Evolutionary conservation across 2,888 invertebrate species (phyloP), one percentile per base, ranked within the genome.

Genomic region (Euproctis similis): DNA sequence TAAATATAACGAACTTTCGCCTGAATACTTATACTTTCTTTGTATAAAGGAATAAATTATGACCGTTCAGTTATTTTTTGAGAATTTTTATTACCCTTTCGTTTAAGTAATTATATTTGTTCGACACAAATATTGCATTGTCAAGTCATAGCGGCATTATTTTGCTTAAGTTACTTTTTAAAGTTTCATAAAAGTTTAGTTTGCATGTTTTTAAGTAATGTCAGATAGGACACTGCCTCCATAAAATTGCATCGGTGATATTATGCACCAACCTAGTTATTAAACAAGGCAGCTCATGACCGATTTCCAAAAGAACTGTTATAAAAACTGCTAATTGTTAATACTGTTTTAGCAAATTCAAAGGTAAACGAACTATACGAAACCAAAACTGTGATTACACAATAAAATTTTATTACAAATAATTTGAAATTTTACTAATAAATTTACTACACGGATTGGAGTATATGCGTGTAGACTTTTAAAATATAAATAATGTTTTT

Each of bases 1-100:
- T 56, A 74, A 57, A 36, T 42, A 39, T 34, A 42, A 42, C 24
- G 14, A 46, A 58, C 58, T 61, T 59, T 61, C 58, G 54, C 61
- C 26, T 41, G n/a, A n/a, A n/a, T 39, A 39, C 28, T 35, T 11
- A 30, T 31, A 21, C 36, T 39, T 42, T 50, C 46, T 21, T 28
- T 30, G 11, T 5, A 34, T 24, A 9, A 12, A 12, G 12, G 30
- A 25, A 39, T 39, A 12, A 21, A 39, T 35, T 23, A 35, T 20
- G 35, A 8, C 11, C 6, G 9, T 21, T 24, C 11, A 11, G 19
- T 19, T 16, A 26, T 23, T 29, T 26, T 12, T 26, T 9, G 12
- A 12, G 23, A 13, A 26, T 11, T 22, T 26, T 14, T 7, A 23
- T 29, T 13, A 7, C 5, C 2, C 19, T 23, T 21, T 12, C 2